phyloP scores from a whole-genome alignment of 2,113 vertebrate genomes.

The Ifrita kowaldi region DNA sequence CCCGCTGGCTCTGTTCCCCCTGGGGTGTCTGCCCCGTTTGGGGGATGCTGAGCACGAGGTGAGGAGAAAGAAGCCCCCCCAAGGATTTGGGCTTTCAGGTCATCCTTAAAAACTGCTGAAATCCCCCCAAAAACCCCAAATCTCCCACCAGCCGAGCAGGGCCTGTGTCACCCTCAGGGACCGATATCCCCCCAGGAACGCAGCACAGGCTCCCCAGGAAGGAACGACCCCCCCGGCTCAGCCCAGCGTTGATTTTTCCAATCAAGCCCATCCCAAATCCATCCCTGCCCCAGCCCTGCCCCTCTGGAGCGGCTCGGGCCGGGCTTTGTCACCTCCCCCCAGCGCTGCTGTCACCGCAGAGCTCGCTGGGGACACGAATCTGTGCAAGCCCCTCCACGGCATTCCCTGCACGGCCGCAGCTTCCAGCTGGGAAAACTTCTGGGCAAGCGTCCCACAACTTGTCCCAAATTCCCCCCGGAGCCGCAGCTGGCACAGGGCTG shows the following conservation, averaged over 20 bases:
- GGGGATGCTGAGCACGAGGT: neutral
- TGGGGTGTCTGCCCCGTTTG: neutral
- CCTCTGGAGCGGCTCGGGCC: neutral
- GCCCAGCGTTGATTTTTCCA: accelerated
- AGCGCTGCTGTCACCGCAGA: neutral
- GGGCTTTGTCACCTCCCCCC: neutral
- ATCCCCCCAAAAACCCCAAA: neutral
- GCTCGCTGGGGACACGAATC: accelerated
- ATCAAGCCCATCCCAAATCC: neutral
- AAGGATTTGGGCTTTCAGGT: neutral
- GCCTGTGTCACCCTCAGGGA: neutral
- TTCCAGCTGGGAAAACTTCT: accelerated
- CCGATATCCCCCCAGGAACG: accelerated
- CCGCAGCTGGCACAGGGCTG: accelerated
- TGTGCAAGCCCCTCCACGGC: accelerated
- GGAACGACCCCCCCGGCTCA: accelerated
- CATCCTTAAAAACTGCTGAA: neutral
- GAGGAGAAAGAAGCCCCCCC: neutral
- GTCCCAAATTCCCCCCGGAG: accelerated
- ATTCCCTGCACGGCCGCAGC: neutral
- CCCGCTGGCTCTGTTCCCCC: neutral
- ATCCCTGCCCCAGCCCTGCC: accelerated
- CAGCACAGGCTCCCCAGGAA: accelerated
- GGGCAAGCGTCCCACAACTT: accelerated
- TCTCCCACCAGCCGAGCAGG: neutral